Evolutionary conservation across 2,888 invertebrate genomes (phyloP), one percentile per base, ranked within the genome.

Genomic region (Microctonus aethiopoides): DNA sequence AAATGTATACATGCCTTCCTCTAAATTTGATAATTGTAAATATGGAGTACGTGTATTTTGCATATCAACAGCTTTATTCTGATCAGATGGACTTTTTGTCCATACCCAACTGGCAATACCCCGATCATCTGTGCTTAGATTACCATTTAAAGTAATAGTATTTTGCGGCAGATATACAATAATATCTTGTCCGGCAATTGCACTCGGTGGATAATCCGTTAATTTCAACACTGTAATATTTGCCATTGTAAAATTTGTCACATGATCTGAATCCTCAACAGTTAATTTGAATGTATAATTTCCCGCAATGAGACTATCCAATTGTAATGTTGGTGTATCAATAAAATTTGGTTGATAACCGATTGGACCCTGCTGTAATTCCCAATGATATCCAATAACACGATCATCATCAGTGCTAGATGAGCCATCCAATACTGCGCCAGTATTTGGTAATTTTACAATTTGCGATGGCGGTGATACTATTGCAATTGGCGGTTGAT

Each of bases 91-190:
- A 62, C 94, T 93, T 84, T 97, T 97, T 0, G 95, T 96, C 98
- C 98, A 98, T 86, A 97, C 97, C 95, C 97, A 98, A 26, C 93
- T 94, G 0, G 92, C 92, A 78, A 98, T 97, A 77, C 95, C 95
- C 80, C 96, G 94, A 87, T 98, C 98, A 82, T 98, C 98, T 0
- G 95, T 94, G 73, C 97, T 97, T 71, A 93, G 89, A 79, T 94
- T 97, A 4, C 97, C 98, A 85, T 95, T 96, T 26, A 98, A 88
- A 0, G 94, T 94, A 10, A 96, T 91, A 52, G 89, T 88, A 82
- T 95, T 96, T 83, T 94, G 94, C 0, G 98, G 98, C 68, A 98
- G 89, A 87, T 95, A 95, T 77, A 98, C 91, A 71, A 98, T 95
- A 52, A 94, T 92, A 78, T 97, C 95, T 82, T 95, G 91, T 0